Conservation (phyloP, 2,113 vertebrate species). For the Bujurquina vittata region DNA sequence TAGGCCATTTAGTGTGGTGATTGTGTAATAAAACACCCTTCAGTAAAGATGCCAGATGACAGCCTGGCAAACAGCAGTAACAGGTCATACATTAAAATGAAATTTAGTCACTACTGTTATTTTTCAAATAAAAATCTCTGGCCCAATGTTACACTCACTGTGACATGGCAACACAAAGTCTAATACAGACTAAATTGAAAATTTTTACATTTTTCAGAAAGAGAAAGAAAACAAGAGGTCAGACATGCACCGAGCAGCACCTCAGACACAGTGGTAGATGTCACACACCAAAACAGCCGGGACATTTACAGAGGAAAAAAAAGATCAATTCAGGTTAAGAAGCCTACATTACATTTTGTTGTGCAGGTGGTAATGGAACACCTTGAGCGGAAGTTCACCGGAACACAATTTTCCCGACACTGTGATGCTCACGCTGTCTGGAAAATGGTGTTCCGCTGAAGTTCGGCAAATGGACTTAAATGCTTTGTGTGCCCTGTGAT, state of each 20-base stretch:
- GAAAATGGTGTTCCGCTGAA: conserved; percentile 15
- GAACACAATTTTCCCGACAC: neutral
- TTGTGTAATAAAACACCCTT: conserved; percentile 14
- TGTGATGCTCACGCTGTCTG: neutral
- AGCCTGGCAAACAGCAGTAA: neutral
- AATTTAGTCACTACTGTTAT: neutral
- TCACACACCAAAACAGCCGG: conserved; percentile 19
- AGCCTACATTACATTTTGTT: neutral
- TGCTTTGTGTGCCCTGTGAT: conserved; percentile 3
- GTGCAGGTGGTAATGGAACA: neutral
- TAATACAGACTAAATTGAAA: conserved; percentile 4
- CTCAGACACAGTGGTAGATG: neutral
- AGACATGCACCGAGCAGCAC: neutral
- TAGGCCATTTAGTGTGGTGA: neutral
- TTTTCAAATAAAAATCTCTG: neutral
- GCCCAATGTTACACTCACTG: neutral
- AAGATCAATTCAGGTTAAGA: conserved; percentile 11
- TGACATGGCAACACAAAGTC: neutral
- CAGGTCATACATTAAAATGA: conserved; percentile 1
- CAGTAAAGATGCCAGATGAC: neutral
- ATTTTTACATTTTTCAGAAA: conserved; percentile 1
- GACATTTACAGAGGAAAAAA: conserved; percentile 17
- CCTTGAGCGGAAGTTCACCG: neutral
- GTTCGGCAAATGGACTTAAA: conserved; percentile 39
- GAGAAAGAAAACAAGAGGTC: conserved; percentile 4